Conservation (phyloP, 2,113 vertebrate species). For the Semnornis frantzii region DNA sequence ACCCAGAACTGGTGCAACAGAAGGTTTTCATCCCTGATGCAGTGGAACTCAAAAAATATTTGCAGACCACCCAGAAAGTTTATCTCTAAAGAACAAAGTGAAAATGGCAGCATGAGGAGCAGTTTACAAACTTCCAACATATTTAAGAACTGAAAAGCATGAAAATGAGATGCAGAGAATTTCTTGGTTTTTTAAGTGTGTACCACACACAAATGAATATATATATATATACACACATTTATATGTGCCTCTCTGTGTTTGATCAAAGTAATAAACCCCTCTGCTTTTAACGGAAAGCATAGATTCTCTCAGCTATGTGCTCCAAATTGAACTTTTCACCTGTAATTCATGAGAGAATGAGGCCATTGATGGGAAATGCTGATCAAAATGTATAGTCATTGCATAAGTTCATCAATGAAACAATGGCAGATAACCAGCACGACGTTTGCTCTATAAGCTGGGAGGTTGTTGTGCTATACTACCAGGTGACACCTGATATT, state of each 20-base stretch:
- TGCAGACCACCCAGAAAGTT: neutral
- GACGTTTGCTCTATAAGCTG: neutral
- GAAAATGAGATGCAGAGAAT: neutral
- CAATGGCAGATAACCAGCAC: neutral
- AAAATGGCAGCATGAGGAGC: neutral
- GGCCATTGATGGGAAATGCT: neutral
- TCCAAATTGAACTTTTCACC: neutral
- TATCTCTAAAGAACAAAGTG: neutral
- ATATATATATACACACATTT: neutral
- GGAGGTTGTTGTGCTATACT: neutral
- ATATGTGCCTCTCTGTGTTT: neutral
- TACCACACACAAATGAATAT: neutral
- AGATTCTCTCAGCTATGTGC: neutral
- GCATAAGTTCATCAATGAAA: neutral
- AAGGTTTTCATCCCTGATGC: neutral
- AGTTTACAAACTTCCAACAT: neutral
- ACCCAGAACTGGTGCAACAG: neutral
- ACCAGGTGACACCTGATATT: neutral
- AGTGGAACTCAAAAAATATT: neutral
- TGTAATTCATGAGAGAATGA: neutral
- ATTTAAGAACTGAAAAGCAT: neutral
- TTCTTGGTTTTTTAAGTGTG: neutral
- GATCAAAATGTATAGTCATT: neutral
- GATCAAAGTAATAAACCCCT: neutral
- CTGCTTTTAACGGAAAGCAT: neutral